Evolutionary conservation across 2,113 vertebrate genomes (phyloP).

Genomic region (Petrocephalus zakoni): DNA sequence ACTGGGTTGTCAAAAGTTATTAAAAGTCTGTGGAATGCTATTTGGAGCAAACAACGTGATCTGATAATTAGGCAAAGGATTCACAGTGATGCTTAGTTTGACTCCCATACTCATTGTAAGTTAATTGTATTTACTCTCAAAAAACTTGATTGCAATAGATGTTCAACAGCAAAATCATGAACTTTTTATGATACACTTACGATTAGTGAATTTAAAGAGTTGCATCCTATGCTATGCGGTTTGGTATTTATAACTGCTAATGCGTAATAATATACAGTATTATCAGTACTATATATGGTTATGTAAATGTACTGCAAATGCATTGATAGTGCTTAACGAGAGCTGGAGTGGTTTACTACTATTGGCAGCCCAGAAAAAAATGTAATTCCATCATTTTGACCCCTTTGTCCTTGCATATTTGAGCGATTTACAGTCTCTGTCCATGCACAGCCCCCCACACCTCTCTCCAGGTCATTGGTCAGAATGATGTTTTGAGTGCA

Average conservation of each 20-base stretch:
- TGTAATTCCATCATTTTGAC: slow-evolving; percentile 19
- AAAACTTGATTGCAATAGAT: background rate
- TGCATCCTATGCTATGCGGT: background rate
- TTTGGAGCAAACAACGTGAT: background rate
- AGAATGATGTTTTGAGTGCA: slow-evolving; percentile 39
- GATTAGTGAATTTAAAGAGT: background rate
- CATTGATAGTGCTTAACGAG: background rate
- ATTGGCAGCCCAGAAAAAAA: slow-evolving; percentile 4
- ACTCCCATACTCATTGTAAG: background rate
- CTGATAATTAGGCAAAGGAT: background rate
- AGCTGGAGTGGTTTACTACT: background rate
- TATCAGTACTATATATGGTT: background rate
- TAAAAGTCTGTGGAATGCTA: background rate
- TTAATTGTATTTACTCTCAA: background rate
- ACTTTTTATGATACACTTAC: background rate
- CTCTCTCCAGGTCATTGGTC: slow-evolving; percentile 42
- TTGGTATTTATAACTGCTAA: background rate
- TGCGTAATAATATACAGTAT: background rate
- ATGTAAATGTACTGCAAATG: background rate
- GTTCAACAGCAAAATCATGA: background rate
- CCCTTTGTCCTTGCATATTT: slow-evolving; percentile 36
- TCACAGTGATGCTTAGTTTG: background rate
- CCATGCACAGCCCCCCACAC: background rate
- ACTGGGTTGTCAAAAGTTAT: background rate
- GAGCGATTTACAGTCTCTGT: slow-evolving; percentile 34